These are phyloP conservation scores for Agrilus cyanescens DNA, from an alignment of 2,888 invertebrate genomes.

Conservation along the genomic window DNA sequence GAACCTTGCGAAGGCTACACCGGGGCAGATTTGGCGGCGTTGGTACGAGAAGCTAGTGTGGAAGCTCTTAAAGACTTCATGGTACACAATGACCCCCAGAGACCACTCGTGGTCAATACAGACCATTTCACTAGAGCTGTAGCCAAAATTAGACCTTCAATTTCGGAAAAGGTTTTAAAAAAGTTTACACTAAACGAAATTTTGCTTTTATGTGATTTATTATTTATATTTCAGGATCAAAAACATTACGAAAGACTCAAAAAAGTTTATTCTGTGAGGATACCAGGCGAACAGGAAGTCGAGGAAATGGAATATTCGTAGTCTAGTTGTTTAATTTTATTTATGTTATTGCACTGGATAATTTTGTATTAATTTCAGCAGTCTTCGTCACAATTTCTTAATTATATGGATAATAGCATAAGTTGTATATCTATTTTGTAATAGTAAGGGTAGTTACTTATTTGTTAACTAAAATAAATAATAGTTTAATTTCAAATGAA, in stretches of 20 bases:
- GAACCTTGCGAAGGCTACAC: conserved; percentile 67
- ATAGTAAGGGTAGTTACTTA: too few relatives aligned
- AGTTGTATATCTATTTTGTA: too few relatives aligned
- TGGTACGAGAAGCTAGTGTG: conserved; percentile 80
- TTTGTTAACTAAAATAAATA: too few relatives aligned
- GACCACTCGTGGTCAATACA: conserved; percentile 44
- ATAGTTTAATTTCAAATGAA: not conserved
- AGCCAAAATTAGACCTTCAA: conserved; percentile 74
- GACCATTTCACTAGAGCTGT: conserved; percentile 71
- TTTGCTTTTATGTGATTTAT: not conserved
- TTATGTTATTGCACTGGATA: not conserved
- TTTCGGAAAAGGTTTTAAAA: conserved; percentile 52
- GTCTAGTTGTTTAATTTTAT: conserved; percentile 3
- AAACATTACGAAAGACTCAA: conserved; percentile 64
- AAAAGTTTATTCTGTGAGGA: conserved; percentile 48
- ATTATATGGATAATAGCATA: too few relatives aligned
- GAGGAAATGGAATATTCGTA: conserved; percentile 38
- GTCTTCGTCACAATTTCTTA: not conserved
- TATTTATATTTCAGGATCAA: conserved; percentile 46
- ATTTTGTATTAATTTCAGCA: not conserved
- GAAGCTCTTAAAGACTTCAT: conserved; percentile 69
- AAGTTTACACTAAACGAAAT: too few relatives aligned
- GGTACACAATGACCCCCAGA: conserved; percentile 36
- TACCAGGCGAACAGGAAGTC: conserved; percentile 42
- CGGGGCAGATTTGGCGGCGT: conserved; percentile 86